These are phyloP conservation scores for Portunus trituberculatus DNA, from an alignment of 1,140 invertebrate species.

Conservation along the genomic window DNA sequence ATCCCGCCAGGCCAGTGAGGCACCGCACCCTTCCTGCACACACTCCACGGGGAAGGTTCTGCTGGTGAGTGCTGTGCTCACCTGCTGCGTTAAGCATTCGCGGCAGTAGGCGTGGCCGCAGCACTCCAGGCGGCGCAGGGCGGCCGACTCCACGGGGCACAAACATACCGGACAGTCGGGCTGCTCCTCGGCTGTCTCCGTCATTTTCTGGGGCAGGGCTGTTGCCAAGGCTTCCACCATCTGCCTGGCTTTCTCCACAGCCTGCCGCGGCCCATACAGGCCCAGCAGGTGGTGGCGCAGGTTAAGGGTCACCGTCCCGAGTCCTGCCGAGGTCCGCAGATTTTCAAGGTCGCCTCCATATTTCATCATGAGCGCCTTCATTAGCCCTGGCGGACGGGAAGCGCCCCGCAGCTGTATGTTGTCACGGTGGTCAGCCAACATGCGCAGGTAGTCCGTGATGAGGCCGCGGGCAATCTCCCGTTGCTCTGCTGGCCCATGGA, in stretches of 20 bases:
- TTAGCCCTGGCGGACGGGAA: slow-evolving; percentile 34
- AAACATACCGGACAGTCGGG: slow-evolving; percentile 47
- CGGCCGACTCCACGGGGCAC: slow-evolving; percentile 30
- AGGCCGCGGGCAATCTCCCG: not conserved
- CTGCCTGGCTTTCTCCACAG: slow-evolving; percentile 41
- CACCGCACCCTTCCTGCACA: slow-evolving; percentile 27
- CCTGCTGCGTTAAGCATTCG: slow-evolving; percentile 44
- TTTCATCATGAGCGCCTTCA: slow-evolving; percentile 56
- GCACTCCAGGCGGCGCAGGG: slow-evolving; percentile 37
- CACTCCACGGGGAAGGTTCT: slow-evolving; percentile 48
- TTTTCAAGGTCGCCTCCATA: slow-evolving; percentile 12
- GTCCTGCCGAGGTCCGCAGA: not conserved
- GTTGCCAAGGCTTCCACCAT: not conserved
- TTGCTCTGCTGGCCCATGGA: slow-evolving; percentile 24
- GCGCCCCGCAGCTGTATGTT: slow-evolving; percentile 7
- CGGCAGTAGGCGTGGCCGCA: slow-evolving; percentile 56
- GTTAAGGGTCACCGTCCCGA: slow-evolving; percentile 30
- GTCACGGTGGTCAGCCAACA: slow-evolving; percentile 4
- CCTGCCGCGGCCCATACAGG: not conserved
- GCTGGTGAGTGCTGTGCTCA: slow-evolving; percentile 46
- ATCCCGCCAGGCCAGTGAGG: slow-evolving; percentile 37
- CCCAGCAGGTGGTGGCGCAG: slow-evolving; percentile 43
- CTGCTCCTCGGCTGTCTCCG: not conserved
- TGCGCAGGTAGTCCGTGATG: not conserved
- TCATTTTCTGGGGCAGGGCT: not conserved